These are phyloP conservation scores for Parambassis ranga DNA, from an alignment of 2,797 vertebrate genomes.

Conservation along the genomic window DNA sequence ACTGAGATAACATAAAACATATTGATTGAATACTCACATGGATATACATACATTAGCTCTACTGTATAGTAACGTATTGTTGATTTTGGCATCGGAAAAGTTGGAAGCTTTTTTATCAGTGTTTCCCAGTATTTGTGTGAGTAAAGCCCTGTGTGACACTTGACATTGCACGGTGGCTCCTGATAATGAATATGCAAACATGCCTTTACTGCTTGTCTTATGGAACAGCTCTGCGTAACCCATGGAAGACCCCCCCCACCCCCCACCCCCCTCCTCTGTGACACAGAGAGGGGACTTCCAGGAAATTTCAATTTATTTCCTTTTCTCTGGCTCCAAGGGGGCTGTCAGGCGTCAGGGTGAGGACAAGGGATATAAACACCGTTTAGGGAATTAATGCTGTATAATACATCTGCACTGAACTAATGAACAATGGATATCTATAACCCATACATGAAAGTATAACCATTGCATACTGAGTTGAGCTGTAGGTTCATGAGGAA, in stretches of 20 bases:
- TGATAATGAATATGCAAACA: constrained; percentile 45
- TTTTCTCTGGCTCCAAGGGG: constrained; percentile 44
- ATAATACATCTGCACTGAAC: not conserved
- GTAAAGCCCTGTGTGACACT: constrained; percentile 16
- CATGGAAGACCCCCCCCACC: not conserved
- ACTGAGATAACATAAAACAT: too few species aligned
- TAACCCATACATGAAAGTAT: too few species aligned
- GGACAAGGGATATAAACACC: constrained; percentile 26
- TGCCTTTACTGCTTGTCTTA: constrained; percentile 39
- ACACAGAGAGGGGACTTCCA: constrained; percentile 51
- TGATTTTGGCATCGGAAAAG: not conserved
- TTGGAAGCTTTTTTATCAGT: constrained; percentile 12
- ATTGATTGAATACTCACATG: too few species aligned
- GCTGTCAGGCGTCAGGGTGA: constrained; percentile 24
- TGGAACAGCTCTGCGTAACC: constrained; percentile 6
- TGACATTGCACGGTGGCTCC: constrained; percentile 7
- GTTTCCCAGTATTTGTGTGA: constrained; percentile 34
- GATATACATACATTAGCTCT: too few species aligned
- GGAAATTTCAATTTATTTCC: constrained; percentile 60
- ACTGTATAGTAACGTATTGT: too few species aligned
- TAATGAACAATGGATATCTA: too few species aligned
- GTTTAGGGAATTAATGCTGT: not conserved
- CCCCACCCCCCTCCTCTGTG: not conserved
- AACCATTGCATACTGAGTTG: too few species aligned
- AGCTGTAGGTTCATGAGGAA: constrained; percentile 24